Conservation (phyloP, 2,797 vertebrate genomes). For the Ambastaia sidthimunki region DNA sequence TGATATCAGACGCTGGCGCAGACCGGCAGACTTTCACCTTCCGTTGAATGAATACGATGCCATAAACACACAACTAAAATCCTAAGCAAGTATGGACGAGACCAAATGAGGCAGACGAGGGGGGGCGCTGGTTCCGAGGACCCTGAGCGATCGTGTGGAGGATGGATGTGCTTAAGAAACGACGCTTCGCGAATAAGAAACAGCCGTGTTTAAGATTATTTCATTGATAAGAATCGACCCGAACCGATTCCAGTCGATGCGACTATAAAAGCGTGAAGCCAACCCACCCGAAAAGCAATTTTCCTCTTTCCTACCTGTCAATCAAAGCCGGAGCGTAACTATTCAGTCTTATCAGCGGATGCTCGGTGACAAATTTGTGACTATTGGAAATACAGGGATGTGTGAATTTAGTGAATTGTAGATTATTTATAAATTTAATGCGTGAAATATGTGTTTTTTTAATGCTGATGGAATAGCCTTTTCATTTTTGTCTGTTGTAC, state of each 20-base stretch:
- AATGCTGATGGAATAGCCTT: not conserved
- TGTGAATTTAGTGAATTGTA: conserved; percentile 6
- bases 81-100: conserved; percentile 79
- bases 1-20: conserved; percentile 72
- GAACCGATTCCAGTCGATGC: not conserved
- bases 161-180: not conserved
- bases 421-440: not conserved
- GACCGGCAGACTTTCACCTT: conserved; percentile 77
- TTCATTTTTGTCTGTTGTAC: not conserved
- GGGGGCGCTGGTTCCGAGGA: conserved; percentile 56
- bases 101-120: conserved; percentile 80
- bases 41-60: conserved; percentile 73
- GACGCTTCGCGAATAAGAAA: not conserved
- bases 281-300: conserved; percentile 51
- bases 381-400: conserved; percentile 1
- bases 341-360: conserved; percentile 61
- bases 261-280: not conserved
- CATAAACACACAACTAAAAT: conserved; percentile 76
- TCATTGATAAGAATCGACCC: not conserved
- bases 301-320: conserved; percentile 72
- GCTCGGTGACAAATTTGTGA: conserved; percentile 61
- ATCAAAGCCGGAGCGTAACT: conserved; percentile 71
- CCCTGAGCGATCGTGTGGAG: not conserved
- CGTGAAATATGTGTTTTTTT: not conserved
- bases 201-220: not conserved